phyloP scores from a whole-genome alignment of 2,797 vertebrate species.

The Taenioides sp. region DNA sequence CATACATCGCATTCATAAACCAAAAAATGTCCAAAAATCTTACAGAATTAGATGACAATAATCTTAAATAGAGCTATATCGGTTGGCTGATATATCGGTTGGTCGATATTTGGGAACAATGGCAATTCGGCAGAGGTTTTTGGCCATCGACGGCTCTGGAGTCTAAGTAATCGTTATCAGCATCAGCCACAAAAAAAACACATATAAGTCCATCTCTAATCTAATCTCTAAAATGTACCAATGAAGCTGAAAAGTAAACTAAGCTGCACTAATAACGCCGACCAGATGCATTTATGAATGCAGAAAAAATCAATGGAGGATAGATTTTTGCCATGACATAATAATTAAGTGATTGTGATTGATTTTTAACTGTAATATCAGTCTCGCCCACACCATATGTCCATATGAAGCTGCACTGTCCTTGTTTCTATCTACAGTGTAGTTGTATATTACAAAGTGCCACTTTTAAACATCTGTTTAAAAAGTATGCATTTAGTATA shows the following conservation, averaged over 20 bases:
- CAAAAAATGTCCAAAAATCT: not conserved
- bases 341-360: not conserved
- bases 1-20: too few species aligned
- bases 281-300: not conserved
- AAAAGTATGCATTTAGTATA: not conserved
- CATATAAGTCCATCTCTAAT: too few species aligned
- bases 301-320: not conserved
- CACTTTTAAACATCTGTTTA: not conserved
- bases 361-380: slow-evolving; percentile 5
- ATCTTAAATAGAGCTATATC: not conserved
- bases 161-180: too few species aligned
- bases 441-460: not conserved
- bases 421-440: not conserved
- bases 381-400: not conserved
- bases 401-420: not conserved
- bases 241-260: not conserved
- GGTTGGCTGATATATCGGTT: too few species aligned
- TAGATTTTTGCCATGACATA: not conserved
- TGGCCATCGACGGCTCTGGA: too few species aligned
- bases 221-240: not conserved
- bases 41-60: not conserved
- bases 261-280: not conserved
- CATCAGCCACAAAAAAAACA: too few species aligned
- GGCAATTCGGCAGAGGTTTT: too few species aligned
- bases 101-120: too few species aligned